Conservation (phyloP, 2,113 vertebrate genomes). For the Silurus glanis region DNA sequence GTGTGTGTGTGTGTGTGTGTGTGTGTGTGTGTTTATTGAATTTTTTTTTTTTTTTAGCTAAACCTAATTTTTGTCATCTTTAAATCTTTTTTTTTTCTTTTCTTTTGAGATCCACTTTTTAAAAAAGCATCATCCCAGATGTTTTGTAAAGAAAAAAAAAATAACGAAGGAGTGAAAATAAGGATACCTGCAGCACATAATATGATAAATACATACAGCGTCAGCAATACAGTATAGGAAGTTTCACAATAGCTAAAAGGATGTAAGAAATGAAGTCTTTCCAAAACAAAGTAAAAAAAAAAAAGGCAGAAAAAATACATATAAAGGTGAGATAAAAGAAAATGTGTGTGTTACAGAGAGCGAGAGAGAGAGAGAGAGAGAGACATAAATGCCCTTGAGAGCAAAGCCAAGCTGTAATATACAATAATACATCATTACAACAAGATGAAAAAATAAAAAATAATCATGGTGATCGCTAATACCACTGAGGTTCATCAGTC, state of each 20-base stretch:
- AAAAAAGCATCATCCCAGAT: slow-evolving; percentile 78
- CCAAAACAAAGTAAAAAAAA: slow-evolving; percentile 39
- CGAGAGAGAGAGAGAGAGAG: slow-evolving; percentile 46
- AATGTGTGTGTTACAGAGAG: slow-evolving; percentile 18
- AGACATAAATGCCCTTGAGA: slow-evolving; percentile 71
- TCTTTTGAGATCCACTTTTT: slow-evolving; percentile 73
- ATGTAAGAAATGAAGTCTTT: slow-evolving; percentile 59
- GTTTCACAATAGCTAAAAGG: slow-evolving; percentile 79
- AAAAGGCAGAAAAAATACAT: slow-evolving; percentile 41
- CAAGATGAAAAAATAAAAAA: slow-evolving; percentile 65
- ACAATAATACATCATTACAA: slow-evolving; percentile 79
- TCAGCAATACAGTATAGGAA: slow-evolving; percentile 79
- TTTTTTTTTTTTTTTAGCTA: slow-evolving; percentile 62
- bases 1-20: background rate
- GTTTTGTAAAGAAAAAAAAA: slow-evolving; percentile 69
- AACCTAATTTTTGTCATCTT: slow-evolving; percentile 72
- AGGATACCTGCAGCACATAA: slow-evolving; percentile 80
- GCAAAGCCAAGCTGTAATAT: slow-evolving; percentile 77
- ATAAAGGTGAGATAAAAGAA: slow-evolving; percentile 38
- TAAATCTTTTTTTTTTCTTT: slow-evolving; percentile 62
- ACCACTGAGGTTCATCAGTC: slow-evolving; percentile 61
- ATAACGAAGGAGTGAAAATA: slow-evolving; percentile 58
- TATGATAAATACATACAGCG: slow-evolving; percentile 83
- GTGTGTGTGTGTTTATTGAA: no score
- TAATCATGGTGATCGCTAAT: slow-evolving; percentile 69